Evolutionary conservation across 2,888 invertebrate species (phyloP).

Genomic region (Zygothrica quintamaculata): DNA sequence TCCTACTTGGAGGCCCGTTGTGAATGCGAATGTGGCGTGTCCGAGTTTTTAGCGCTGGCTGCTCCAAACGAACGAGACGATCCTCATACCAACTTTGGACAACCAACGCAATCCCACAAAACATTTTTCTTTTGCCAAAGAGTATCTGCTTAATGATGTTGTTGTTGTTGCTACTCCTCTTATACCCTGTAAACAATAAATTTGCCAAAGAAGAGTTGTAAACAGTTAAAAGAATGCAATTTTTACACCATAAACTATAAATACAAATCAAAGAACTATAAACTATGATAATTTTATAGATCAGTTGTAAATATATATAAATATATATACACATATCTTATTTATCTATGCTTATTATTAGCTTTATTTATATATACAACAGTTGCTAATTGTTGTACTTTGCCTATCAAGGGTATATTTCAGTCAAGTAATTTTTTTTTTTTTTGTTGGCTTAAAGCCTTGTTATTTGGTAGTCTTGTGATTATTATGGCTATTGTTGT

Average conservation of each 20-base stretch:
- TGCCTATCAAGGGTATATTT: too few species aligned
- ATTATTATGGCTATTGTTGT: not conserved
- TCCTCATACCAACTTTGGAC: constrained; percentile 23
- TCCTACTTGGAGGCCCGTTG: constrained; percentile 61
- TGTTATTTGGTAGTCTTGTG: not conserved
- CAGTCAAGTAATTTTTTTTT: too few species aligned
- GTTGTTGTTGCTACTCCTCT: constrained; percentile 10
- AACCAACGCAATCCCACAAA: constrained; percentile 67
- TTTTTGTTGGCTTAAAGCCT: too few species aligned
- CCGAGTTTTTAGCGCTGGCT: constrained; percentile 72
- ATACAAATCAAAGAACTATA: too few species aligned
- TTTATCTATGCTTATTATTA: too few species aligned
- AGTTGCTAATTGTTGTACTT: too few species aligned
- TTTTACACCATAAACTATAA: too few species aligned
- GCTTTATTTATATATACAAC: too few species aligned
- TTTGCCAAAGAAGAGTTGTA: not conserved
- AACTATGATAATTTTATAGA: too few species aligned
- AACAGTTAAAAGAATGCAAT: too few species aligned
- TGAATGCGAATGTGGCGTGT: constrained; percentile 77
- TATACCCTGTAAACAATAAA: not conserved
- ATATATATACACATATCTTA: too few species aligned
- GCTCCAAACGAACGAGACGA: constrained; percentile 44
- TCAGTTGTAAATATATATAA: too few species aligned
- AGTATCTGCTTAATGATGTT: constrained; percentile 20
- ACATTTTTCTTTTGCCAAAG: constrained; percentile 57